Evolutionary conservation across 1,140 invertebrate species (phyloP).

Genomic region (Stratiolaelaps scimitus): DNA sequence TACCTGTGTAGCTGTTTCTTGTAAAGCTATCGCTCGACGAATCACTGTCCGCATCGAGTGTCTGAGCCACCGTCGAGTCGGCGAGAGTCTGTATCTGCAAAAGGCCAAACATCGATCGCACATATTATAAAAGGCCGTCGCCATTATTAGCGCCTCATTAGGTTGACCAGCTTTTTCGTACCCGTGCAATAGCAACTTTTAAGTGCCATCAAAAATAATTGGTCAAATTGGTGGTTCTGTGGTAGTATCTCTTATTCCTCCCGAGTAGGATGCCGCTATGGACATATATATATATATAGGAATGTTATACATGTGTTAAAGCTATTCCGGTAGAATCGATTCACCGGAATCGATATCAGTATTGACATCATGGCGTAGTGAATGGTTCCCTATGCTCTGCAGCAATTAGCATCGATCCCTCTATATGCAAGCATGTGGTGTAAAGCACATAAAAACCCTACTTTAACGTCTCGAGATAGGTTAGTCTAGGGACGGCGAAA

Average conservation of each 20-base stretch:
- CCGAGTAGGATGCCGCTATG: background rate
- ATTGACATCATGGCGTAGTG: too few species aligned
- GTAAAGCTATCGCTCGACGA: slow-evolving; percentile 14
- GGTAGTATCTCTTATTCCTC: background rate
- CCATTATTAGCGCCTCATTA: background rate
- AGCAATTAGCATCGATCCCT: too few species aligned
- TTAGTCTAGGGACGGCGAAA: too few species aligned
- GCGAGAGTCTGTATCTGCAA: slow-evolving; percentile 12
- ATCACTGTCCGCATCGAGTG: background rate
- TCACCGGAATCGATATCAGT: too few species aligned
- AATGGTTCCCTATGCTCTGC: too few species aligned
- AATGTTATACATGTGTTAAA: too few species aligned
- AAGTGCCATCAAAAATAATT: background rate
- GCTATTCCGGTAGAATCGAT: too few species aligned
- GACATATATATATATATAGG: too few species aligned
- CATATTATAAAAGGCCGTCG: too few species aligned
- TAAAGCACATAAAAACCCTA: too few species aligned
- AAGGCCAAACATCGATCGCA: background rate
- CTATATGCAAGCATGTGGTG: too few species aligned
- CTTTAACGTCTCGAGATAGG: too few species aligned
- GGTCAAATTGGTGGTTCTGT: background rate
- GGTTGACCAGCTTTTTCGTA: background rate
- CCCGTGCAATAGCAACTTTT: background rate
- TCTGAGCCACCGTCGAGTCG: slow-evolving; percentile 7
- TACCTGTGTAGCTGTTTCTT: slow-evolving; percentile 6